These are phyloP conservation scores for Eleutherodactylus coqui DNA, from an alignment of 2,797 vertebrate genomes.

Conservation along the genomic window DNA sequence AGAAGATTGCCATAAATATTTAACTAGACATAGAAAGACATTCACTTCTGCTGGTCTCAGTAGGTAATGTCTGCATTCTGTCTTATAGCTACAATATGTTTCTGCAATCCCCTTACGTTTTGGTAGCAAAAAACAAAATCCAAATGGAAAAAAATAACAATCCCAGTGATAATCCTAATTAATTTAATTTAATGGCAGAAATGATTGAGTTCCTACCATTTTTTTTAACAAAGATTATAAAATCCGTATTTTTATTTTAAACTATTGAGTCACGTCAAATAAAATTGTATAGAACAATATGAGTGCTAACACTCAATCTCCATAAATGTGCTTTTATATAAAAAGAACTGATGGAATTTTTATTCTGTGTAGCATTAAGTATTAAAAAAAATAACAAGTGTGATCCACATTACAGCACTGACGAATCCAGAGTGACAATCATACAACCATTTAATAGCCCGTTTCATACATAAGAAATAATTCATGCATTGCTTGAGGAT, in stretches of 20 bases:
- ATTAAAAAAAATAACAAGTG: constrained; percentile 43
- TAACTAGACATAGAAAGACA: not conserved
- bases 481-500: constrained; percentile 53
- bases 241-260: no score
- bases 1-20: not conserved
- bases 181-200: not conserved
- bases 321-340: not conserved
- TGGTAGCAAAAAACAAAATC: not conserved
- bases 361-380: constrained; percentile 34
- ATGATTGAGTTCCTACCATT: not conserved
- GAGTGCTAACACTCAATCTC: not conserved
- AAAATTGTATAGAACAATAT: not conserved
- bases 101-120: not conserved
- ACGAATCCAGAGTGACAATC: constrained; percentile 29
- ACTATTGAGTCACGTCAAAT: not conserved
- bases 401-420: constrained; percentile 26
- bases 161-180: not conserved
- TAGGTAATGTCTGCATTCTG: not conserved
- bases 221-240: not conserved
- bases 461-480: constrained; percentile 44
- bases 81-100: not conserved
- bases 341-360: not conserved
- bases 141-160: not conserved
- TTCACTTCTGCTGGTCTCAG: not conserved
- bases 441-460: constrained; percentile 51